These are phyloP conservation scores for Scaptomyza tumidula DNA, from an alignment of 2,888 invertebrate genomes.

Conservation along the genomic window DNA sequence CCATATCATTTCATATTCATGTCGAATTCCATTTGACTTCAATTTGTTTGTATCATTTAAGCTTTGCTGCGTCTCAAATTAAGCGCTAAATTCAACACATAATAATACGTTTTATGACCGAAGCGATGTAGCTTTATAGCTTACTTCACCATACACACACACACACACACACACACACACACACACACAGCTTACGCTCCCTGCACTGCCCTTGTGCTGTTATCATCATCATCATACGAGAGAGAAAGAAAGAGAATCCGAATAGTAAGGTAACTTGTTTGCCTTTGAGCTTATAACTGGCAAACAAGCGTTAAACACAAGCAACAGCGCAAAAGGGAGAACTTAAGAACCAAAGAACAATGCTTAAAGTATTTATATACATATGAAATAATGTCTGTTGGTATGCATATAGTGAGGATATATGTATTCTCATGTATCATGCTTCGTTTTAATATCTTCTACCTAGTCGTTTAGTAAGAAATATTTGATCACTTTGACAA, in stretches of 20 bases:
- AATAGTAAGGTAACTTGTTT: constrained; percentile 56
- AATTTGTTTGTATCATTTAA: constrained; percentile 42
- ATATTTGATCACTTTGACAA: constrained; percentile 67
- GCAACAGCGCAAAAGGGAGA: constrained; percentile 9
- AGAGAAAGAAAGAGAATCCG: background rate
- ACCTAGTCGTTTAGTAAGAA: constrained; percentile 50
- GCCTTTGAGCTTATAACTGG: constrained; percentile 65
- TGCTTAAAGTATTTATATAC: background rate
- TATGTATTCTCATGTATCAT: constrained; percentile 17
- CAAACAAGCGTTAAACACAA: constrained; percentile 58
- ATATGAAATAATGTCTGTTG: background rate
- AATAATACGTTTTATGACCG: constrained; percentile 66
- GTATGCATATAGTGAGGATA: background rate
- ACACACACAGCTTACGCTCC: constrained; percentile 8
- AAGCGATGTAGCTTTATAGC: constrained; percentile 56
- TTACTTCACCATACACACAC: background rate
- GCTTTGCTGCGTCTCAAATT: constrained; percentile 49
- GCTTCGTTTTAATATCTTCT: constrained; percentile 34
- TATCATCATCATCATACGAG: constrained; percentile 15
- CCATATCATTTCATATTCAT: constrained; percentile 13
- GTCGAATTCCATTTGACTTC: constrained; percentile 11
- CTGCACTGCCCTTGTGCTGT: background rate
- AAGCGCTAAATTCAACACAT: constrained; percentile 73
- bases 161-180: too few species aligned
- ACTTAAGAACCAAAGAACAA: constrained; percentile 10